Conservation (phyloP, 1,140 invertebrate genomes). For the Trichonephila clavata region DNA sequence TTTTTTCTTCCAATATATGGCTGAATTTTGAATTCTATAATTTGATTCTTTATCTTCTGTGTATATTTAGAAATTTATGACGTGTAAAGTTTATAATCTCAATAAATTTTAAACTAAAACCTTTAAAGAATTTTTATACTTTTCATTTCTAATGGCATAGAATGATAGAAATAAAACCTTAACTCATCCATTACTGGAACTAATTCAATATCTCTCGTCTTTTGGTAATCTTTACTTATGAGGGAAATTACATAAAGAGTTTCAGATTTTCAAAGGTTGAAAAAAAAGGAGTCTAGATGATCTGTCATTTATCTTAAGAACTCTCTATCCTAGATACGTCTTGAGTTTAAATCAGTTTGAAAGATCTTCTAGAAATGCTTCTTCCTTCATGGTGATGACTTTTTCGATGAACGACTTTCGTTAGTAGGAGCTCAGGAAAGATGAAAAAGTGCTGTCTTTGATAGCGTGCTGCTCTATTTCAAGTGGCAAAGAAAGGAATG, state of each 20-base stretch:
- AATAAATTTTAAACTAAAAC: neutral
- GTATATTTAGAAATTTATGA: neutral
- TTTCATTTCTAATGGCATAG: neutral
- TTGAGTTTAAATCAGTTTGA: constrained; percentile 66
- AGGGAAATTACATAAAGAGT: constrained; percentile 57
- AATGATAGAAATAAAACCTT: neutral
- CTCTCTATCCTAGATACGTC: constrained; percentile 33
- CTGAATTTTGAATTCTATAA: neutral
- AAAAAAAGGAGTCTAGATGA: constrained; percentile 47
- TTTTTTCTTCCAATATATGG: too few relatives aligned
- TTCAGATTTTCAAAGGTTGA: neutral
- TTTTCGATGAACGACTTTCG: constrained; percentile 66
- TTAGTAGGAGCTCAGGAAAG: constrained; percentile 10
- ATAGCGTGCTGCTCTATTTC: neutral
- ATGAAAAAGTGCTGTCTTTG: constrained; percentile 47
- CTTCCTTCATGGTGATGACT: constrained; percentile 74
- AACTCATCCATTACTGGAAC: neutral
- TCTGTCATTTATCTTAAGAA: constrained; percentile 63
- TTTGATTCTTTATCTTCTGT: neutral
- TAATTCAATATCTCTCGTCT: constrained; percentile 22
- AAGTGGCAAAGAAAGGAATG: neutral
- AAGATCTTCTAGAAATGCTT: constrained; percentile 61
- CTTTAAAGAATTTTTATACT: neutral
- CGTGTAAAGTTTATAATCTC: neutral
- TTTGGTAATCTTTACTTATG: constrained; percentile 50